Base-by-base conservation (phyloP, 2,797 vertebrate genomes). In the Cyprinodon diabolis region DNA sequence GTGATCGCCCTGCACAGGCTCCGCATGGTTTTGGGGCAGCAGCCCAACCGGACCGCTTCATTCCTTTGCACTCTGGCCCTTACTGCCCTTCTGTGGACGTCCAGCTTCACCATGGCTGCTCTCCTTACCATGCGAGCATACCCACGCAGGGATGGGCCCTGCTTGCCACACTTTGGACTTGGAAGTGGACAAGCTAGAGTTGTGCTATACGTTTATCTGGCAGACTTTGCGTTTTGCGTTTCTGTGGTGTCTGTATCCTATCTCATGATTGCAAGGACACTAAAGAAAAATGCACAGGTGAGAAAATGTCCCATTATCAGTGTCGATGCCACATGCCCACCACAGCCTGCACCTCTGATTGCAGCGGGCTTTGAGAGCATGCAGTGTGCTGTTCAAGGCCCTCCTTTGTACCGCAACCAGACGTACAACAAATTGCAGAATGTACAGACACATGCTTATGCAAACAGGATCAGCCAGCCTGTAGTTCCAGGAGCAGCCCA, bases 1-100 rank as follows among this genome's bases (percentile, higher is more conserved):
- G 96, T 96, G 75, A 99, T 99, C 0, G 98, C 98, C 4, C 91
- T 99, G 86, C 97, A 98, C 84, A 94, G 98, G 17, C 95, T 99
- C 40, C 95, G 96, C 54, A 96, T 98, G 97, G 98, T 99, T 54
- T 76, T 98, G 82, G 97, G 98, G n/a, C 96, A 96, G 87, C 97
- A 97, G 83, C 97, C 97, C 0, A 95, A 95, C 73, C 96, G 94
- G 13, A 91, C 95, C 0, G 96, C 97, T 68, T 97, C 97, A 1
- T 96, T 97, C 68, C 95, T 96, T 63, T 96, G 97, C 93, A 97
- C 96, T 1, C 79, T 98, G 73, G 94, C 96, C 23, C 96, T 99
- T 73, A 96, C 96, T 0, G 92, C 96, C 76, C 93, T 97, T n/a
- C 92, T 99, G 74, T 99, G 98, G 98, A 95, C 96, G 5, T 95